Percentiles rank a stretch among this genome's conserved stretches.
Conservation (phyloP, 92 coral and sea anemone genomes). For the Anthopleura xanthogrammica region DNA sequence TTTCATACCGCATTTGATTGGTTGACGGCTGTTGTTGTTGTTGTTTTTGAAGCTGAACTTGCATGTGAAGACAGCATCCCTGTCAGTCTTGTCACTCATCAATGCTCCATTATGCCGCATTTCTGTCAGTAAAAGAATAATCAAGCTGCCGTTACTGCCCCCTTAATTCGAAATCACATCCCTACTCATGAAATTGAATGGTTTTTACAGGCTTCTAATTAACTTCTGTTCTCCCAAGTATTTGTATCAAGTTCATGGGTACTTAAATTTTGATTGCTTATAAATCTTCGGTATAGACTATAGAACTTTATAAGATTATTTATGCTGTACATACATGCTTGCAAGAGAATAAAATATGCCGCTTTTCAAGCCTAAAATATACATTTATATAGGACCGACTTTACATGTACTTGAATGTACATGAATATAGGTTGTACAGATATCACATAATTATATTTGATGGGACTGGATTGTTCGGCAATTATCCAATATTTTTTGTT, state of each 20-base stretch:
- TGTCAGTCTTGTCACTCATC: slow-evolving; percentile 13
- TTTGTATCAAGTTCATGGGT: not conserved
- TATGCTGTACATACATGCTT: no score
- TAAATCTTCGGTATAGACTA: no score
- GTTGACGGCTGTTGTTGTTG: not conserved
- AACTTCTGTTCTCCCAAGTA: not conserved
- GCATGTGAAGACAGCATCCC: slow-evolving; percentile 1
- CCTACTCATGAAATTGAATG: not conserved
- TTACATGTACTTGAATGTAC: no score
- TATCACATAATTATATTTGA: no score
- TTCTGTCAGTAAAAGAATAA: not conserved
- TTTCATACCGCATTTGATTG: not conserved
- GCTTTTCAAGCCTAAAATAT: no score
- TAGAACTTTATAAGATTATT: no score
- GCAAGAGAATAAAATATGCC: no score
- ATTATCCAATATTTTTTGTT: no score
- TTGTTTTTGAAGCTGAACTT: not conserved
- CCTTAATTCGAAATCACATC: not conserved
- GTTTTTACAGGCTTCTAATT: not conserved
- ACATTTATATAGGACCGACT: no score
- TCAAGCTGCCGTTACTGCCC: slow-evolving; percentile 1
- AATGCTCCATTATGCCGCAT: not conserved
- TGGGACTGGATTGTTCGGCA: no score
- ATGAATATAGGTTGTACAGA: no score
- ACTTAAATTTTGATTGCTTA: not conserved